phyloP scores from a whole-genome alignment of 2,113 vertebrate genomes.

The Rhegmatorhina hoffmannsi region DNA sequence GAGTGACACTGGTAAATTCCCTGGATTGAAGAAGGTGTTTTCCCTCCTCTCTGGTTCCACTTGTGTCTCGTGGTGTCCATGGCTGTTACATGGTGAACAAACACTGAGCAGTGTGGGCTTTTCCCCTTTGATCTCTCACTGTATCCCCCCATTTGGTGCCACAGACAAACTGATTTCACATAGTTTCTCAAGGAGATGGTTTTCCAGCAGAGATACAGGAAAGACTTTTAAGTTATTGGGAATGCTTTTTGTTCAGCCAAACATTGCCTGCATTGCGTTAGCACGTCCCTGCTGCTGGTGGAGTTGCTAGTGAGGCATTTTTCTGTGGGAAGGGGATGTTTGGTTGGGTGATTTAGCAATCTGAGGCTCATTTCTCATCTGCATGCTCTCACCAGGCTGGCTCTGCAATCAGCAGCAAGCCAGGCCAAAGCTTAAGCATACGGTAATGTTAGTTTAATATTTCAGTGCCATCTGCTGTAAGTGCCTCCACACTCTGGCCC shows the following conservation, averaged over 20 bases:
- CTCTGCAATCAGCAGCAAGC: slow-evolving; percentile 37
- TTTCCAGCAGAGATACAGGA: slow-evolving; percentile 34
- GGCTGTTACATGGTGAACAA: background rate
- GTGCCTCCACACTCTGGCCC: slow-evolving; percentile 62
- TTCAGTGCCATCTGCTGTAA: slow-evolving; percentile 78
- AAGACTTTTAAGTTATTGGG: background rate
- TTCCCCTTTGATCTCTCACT: background rate
- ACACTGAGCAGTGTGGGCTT: background rate
- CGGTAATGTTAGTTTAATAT: slow-evolving; percentile 76
- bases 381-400: slow-evolving; percentile 45
- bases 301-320: slow-evolving; percentile 29
- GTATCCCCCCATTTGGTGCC: background rate
- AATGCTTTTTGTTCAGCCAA: slow-evolving; percentile 22
- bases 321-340: background rate
- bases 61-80: background rate
- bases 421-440: slow-evolving; percentile 56
- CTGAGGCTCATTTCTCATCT: slow-evolving; percentile 48
- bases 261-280: background rate
- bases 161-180: slow-evolving; percentile 40
- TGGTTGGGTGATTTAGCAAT: slow-evolving; percentile 42
- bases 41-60: background rate
- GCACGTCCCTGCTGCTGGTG: slow-evolving; percentile 1
- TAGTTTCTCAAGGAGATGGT: background rate
- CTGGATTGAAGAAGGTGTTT: background rate
- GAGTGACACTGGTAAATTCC: background rate